Conservation (phyloP, 2,797 vertebrate genomes). For the Cyprinodon diabolis region DNA sequence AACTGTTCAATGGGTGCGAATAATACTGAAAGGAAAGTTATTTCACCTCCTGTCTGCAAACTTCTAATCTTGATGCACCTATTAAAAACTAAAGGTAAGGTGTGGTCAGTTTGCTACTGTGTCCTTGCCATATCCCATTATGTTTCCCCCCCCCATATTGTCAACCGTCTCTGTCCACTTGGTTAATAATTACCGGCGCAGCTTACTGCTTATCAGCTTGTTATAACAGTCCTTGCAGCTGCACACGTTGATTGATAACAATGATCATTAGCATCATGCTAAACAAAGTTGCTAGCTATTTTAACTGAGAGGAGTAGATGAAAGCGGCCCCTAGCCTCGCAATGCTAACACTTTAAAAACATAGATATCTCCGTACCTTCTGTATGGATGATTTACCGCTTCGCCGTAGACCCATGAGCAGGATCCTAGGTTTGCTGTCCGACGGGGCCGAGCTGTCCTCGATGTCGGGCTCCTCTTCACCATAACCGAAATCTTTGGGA, state of each 20-base stretch:
- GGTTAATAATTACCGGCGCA: conserved; percentile 55
- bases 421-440: conserved; percentile 94
- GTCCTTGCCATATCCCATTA: conserved; percentile 60
- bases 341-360: conserved; percentile 31
- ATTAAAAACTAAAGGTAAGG: conserved; percentile 43
- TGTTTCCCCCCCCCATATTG: conserved; percentile 25
- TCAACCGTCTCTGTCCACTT: conserved; percentile 25
- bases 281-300: conserved; percentile 50
- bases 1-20: too few species aligned
- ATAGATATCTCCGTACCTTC: conserved; percentile 83
- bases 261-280: conserved; percentile 38
- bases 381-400: conserved; percentile 99
- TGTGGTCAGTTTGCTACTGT: conserved; percentile 52
- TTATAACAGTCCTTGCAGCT: background rate
- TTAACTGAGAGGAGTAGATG: conserved; percentile 50
- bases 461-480: conserved; percentile 93
- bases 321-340: conserved; percentile 27
- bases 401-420: conserved; percentile 95
- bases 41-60: background rate
- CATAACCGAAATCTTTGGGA: conserved; percentile 98
- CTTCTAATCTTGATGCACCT: conserved; percentile 7
- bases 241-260: background rate
- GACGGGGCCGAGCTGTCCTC: conserved; percentile 85
- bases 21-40: too few species aligned
- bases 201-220: conserved; percentile 6